phyloP scores from a whole-genome alignment of 2,797 vertebrate genomes.

The Buphagus erythrorhynchus region DNA sequence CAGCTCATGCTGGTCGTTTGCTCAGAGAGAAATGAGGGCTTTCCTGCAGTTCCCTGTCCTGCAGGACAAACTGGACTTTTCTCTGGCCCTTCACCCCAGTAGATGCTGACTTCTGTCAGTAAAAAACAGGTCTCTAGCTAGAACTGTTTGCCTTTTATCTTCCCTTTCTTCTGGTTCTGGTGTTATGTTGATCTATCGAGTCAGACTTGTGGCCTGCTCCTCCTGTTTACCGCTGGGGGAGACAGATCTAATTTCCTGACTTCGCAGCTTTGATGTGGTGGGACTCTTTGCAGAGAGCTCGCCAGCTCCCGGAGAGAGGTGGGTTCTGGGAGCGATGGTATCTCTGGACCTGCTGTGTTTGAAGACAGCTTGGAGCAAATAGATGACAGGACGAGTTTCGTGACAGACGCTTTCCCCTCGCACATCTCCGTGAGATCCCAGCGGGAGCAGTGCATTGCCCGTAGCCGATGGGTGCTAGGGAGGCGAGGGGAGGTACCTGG shows the following conservation, averaged over 20 bases:
- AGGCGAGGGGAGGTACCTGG: rapidly evolving
- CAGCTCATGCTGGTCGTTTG: not conserved
- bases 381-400: not conserved
- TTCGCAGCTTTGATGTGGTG: not conserved
- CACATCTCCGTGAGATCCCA: not conserved
- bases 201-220: not conserved
- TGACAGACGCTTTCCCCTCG: not conserved
- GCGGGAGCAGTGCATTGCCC: rapidly evolving
- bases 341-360: not conserved
- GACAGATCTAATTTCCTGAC: not conserved
- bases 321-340: rapidly evolving
- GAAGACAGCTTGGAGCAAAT: not conserved
- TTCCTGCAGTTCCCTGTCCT: not conserved
- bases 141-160: not conserved
- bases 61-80: not conserved
- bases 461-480: not conserved
- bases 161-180: not conserved
- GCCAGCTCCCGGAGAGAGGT: not conserved
- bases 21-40: not conserved
- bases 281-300: not conserved
- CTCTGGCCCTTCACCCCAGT: not conserved
- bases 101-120: not conserved
- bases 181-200: not conserved
- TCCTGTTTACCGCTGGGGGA: not conserved
- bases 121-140: not conserved